Conservation (phyloP, 2,113 vertebrate species). For the Spea multiplicata region DNA sequence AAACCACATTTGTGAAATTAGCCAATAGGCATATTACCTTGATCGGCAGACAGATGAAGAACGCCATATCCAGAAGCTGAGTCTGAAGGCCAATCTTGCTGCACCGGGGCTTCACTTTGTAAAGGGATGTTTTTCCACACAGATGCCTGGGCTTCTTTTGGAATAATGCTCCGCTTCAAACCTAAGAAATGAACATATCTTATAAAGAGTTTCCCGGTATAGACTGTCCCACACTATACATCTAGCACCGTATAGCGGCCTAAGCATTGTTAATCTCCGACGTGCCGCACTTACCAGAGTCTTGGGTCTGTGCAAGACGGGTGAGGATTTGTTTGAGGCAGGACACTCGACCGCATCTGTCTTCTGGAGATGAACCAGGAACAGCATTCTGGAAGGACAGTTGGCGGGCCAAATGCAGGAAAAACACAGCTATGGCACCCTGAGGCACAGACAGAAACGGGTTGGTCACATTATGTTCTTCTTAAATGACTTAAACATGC, state of each 20-base stretch:
- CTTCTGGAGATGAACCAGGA: conserved; percentile 47
- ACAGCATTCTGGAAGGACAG: conserved; percentile 65
- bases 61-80: conserved; percentile 3
- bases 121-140: conserved; percentile 3
- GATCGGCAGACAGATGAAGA: conserved; percentile 5
- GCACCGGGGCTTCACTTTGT: neutral
- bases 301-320: conserved; percentile 54
- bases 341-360: conserved; percentile 5
- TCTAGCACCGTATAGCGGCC: too few species aligned
- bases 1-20: neutral
- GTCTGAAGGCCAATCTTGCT: neutral
- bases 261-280: too few species aligned
- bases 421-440: conserved; percentile 67
- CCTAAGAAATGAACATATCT: neutral
- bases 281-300: conserved; percentile 5
- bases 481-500: too few species aligned
- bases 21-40: neutral
- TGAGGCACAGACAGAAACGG: conserved; percentile 40
- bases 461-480: conserved; percentile 7
- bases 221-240: too few species aligned
- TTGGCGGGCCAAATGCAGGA: conserved; percentile 72
- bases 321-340: conserved; percentile 60
- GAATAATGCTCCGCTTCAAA: conserved; percentile 4
- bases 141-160: conserved; percentile 1
- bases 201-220: too few species aligned